A percentile compares a stretch with the other conserved stretches of the same genome.
Conservation (phyloP, 2,888 invertebrate species). For the Biston stratarius region DNA sequence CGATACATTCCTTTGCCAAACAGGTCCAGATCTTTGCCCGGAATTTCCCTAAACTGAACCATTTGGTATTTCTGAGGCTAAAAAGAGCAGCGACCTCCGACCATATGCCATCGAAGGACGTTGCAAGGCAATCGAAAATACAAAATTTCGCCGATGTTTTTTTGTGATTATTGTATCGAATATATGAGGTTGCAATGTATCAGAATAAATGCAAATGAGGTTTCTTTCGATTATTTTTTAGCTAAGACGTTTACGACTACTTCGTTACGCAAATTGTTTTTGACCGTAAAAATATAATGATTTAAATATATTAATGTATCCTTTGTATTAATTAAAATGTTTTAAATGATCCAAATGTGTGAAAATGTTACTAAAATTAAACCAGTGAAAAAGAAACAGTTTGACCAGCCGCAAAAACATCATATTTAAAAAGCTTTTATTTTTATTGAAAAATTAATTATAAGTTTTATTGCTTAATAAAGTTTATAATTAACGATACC, state of each 20-base stretch:
- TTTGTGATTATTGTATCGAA: slow-evolving; percentile 53
- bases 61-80: slow-evolving; percentile 34
- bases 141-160: slow-evolving; percentile 42
- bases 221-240: slow-evolving; percentile 61
- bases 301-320: neutral
- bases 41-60: slow-evolving; percentile 45
- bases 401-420: neutral
- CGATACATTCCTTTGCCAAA: slow-evolving; percentile 72
- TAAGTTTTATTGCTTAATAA: neutral
- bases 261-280: slow-evolving; percentile 64
- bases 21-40: slow-evolving; percentile 59
- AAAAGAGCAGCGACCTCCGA: slow-evolving; percentile 43
- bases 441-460: neutral
- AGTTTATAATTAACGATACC: neutral
- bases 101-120: slow-evolving; percentile 53
- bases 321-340: slow-evolving; percentile 26
- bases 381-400: slow-evolving; percentile 6
- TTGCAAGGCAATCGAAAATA: slow-evolving; percentile 53
- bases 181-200: slow-evolving; percentile 54
- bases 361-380: slow-evolving; percentile 19
- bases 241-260: slow-evolving; percentile 64
- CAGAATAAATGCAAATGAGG: slow-evolving; percentile 62
- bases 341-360: slow-evolving; percentile 26
- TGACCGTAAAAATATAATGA: slow-evolving; percentile 31
- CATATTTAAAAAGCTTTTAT: no score